A percentile compares a stretch with the other conserved stretches of the same genome.
Evolutionary conservation across 2,113 vertebrate species (phyloP).

Genomic region (Pelobates fuscus): DNA sequence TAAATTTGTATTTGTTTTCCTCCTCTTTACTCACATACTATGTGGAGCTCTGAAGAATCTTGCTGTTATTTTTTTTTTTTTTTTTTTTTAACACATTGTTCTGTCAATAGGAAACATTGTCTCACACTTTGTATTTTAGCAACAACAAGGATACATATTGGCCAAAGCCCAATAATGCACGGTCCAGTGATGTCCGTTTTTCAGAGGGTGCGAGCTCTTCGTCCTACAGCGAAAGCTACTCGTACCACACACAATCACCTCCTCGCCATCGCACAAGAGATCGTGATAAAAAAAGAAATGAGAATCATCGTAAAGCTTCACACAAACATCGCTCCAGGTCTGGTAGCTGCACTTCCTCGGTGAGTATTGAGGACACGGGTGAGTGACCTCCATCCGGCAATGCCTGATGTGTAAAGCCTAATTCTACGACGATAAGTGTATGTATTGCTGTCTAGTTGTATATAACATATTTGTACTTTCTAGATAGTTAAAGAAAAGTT

Average conservation of each 20-base stretch:
- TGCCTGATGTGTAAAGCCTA: not conserved
- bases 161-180: slow-evolving; percentile 62
- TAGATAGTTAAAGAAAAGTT: not conserved
- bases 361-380: slow-evolving; percentile 72
- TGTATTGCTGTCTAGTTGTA: not conserved
- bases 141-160: slow-evolving; percentile 68
- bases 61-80: too few relatives aligned
- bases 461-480: not conserved
- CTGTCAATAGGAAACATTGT: too few relatives aligned
- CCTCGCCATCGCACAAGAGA: slow-evolving; percentile 66
- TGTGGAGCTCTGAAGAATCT: too few relatives aligned
- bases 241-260: slow-evolving; percentile 59
- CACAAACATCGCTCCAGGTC: slow-evolving; percentile 74
- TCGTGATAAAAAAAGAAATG: slow-evolving; percentile 56
- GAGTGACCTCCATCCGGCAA: slow-evolving; percentile 65
- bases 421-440: not conserved
- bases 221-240: slow-evolving; percentile 62
- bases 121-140: slow-evolving; percentile 52
- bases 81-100: too few relatives aligned
- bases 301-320: slow-evolving; percentile 59
- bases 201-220: slow-evolving; percentile 68
- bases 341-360: slow-evolving; percentile 80
- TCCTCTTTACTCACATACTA: too few relatives aligned
- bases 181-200: slow-evolving; percentile 61
- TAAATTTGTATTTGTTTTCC: too few relatives aligned